Conservation (phyloP, 2,797 vertebrate species). For the Thaleichthys pacificus region DNA sequence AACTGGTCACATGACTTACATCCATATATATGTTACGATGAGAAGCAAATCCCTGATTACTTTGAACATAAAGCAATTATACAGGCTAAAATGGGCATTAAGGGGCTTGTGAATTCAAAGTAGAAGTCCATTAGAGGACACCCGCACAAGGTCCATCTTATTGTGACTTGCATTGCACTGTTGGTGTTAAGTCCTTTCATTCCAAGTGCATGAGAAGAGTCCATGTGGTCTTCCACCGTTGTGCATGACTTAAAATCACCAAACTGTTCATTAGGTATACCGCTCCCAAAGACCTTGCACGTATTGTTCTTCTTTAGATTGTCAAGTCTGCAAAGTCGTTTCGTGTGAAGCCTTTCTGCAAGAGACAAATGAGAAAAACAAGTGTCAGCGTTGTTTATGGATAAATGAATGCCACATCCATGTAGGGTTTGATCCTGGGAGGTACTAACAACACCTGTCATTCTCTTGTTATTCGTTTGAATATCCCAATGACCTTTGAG, state of each 20-base stretch:
- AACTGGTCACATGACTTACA: too few species aligned
- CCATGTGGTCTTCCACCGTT: conserved; percentile 8
- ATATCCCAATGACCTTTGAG: background rate
- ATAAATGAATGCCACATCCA: background rate
- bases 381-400: background rate
- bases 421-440: background rate
- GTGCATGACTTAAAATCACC: conserved; percentile 11
- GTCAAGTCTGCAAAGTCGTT: conserved; percentile 50
- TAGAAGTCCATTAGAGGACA: background rate
- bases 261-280: conserved; percentile 8
- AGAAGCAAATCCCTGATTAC: background rate
- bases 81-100: background rate
- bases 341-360: conserved; percentile 71
- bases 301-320: conserved; percentile 33
- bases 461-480: background rate
- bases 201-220: conserved; percentile 12
- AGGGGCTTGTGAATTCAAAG: too few species aligned
- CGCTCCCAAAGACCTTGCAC: conserved; percentile 21
- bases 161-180: conserved; percentile 1
- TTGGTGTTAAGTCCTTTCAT: conserved; percentile 15
- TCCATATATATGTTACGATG: background rate
- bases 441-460: background rate
- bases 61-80: background rate
- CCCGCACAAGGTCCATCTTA: background rate
- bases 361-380: conserved; percentile 44